Conservation (phyloP, 1,140 invertebrate species). For the Zaprionus inermis region DNA sequence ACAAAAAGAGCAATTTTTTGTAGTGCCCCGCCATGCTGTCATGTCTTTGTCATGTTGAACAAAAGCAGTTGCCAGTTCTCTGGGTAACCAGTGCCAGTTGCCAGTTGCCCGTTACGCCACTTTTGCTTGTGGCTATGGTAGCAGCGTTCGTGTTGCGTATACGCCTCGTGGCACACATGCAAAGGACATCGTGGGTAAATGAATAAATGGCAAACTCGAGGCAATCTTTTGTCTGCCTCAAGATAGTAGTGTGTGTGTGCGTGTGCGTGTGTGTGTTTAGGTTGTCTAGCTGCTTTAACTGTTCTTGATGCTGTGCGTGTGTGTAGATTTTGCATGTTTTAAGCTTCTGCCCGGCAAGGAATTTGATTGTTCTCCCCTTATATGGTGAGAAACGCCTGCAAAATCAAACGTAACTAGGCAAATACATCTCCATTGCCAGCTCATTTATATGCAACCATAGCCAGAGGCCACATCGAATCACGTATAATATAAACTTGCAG, state of each 20-base stretch:
- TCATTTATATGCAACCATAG: slow-evolving; percentile 73
- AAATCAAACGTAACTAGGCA: slow-evolving; percentile 21
- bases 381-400: slow-evolving; percentile 31
- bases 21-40: slow-evolving; percentile 55
- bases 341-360: slow-evolving; percentile 49
- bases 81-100: slow-evolving; percentile 17
- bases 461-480: slow-evolving; percentile 50
- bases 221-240: slow-evolving; percentile 70
- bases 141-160: slow-evolving; percentile 64
- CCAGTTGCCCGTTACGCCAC: slow-evolving; percentile 16
- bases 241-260: slow-evolving; percentile 3
- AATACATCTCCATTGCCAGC: slow-evolving; percentile 32
- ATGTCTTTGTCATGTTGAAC: slow-evolving; percentile 81
- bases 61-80: slow-evolving; percentile 57
- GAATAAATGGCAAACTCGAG: slow-evolving; percentile 61
- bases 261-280: background rate
- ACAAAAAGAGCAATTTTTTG: slow-evolving; percentile 66
- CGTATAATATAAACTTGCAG: slow-evolving; percentile 11
- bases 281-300: slow-evolving; percentile 28
- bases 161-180: slow-evolving; percentile 63
- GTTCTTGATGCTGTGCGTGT: slow-evolving; percentile 7
- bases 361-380: slow-evolving; percentile 74
- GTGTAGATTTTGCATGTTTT: slow-evolving; percentile 51
- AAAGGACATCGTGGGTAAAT: slow-evolving; percentile 69
- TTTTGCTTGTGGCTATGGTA: slow-evolving; percentile 33